Base-by-base conservation (phyloP, 2,113 vertebrate genomes). In the Epinephelus lanceolatus region DNA sequence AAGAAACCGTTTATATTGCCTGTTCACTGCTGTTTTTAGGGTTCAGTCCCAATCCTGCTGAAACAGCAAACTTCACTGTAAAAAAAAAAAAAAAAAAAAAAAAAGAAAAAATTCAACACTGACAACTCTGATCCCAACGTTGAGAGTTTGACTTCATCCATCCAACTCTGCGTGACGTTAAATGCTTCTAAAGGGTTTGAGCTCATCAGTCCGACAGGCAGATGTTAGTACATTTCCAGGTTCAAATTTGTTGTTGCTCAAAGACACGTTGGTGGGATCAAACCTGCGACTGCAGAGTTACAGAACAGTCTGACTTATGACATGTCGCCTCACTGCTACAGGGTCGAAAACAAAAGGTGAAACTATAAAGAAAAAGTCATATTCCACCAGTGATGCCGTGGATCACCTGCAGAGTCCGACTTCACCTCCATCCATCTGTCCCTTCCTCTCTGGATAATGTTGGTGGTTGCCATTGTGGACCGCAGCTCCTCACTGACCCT, bases 401-500 rank as follows among this genome's bases (percentile, higher is more conserved):
- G 33, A 59, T 60, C 73, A 33, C 55, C 62, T 67, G 56, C 17
- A 61, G 45, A 72, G 67, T 61, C 63, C 1, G 6, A 27, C 18
- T n/a, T 33, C 23, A 12, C 67, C 66, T 69, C 56, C 56, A 10
- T 17, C 71, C 70, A 3, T 21, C 33, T 12, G 25, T 9, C n/a
- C 33, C 0, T 68, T 56, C 55, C 80, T 57, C 42, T 60, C 17
- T 71, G 37, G 23, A 17, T 47, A 1, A 15, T 0, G 17, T 14
- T 59, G 74, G 49, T 37, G 76, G 49, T 15, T 61, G 30, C 25
- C 51, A 52, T 47, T 75, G 42, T 70, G 19, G 71, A 82, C 88
- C 47, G 40, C 82, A 76, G 67, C 85, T 91, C 93, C 90, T 92
- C 88, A 51, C 85, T 65, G 37, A 85, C 70, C 78, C 84, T 57